Evolutionary conservation across 2,113 vertebrate species (phyloP).

Genomic region (Grammatotria lemairii): DNA sequence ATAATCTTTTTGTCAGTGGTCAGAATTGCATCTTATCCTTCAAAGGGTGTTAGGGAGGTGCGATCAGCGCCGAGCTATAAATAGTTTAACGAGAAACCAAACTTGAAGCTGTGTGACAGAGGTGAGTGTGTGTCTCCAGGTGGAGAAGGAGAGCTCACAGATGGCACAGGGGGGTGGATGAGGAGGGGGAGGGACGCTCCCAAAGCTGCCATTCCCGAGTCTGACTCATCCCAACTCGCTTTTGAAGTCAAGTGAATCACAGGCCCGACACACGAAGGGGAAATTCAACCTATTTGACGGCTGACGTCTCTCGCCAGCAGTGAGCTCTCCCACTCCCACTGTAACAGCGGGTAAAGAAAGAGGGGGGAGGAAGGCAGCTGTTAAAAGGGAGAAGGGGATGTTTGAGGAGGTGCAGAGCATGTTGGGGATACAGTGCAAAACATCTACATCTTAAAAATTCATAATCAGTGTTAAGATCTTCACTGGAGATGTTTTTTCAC

Average conservation of each 20-base stretch:
- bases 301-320: constrained; percentile 22
- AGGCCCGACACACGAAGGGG: constrained; percentile 9
- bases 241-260: constrained; percentile 38
- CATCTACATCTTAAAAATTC: constrained; percentile 6
- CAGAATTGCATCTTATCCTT: not conserved
- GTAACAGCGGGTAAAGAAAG: not conserved
- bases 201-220: constrained; percentile 1
- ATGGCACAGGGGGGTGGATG: constrained; percentile 8
- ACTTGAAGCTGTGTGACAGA: constrained; percentile 49
- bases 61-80: not conserved
- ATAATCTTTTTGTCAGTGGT: not conserved
- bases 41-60: not conserved
- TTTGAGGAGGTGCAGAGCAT: not conserved
- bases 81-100: not conserved
- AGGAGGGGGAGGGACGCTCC: not conserved
- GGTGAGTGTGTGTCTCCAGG: constrained; percentile 33
- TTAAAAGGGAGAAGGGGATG: constrained; percentile 5
- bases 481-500: not conserved
- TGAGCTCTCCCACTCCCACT: constrained; percentile 29
- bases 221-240: constrained; percentile 28
- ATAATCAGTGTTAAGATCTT: not conserved
- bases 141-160: constrained; percentile 39
- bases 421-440: constrained; percentile 1
- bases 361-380: constrained; percentile 19
- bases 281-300: constrained; percentile 19